Conservation (phyloP, 2,113 vertebrate genomes). For the Ameiurus melas region DNA sequence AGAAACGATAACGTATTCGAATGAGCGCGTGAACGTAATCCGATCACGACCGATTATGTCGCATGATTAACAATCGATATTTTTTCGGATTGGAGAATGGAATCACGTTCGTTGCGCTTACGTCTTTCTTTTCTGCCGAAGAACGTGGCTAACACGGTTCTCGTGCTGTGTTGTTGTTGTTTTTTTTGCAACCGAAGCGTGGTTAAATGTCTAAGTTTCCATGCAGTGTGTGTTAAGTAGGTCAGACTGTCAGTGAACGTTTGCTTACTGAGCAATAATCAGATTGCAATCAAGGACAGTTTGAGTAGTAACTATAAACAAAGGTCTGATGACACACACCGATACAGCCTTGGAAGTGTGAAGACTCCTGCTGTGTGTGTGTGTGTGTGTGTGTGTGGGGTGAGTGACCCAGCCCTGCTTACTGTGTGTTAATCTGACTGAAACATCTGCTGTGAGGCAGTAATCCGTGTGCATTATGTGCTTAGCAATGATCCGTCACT, state of each 20-base stretch:
- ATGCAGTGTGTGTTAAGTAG: background rate
- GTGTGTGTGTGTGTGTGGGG: constrained; percentile 25
- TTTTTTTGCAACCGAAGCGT: background rate
- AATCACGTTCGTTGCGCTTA: background rate
- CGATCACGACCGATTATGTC: background rate
- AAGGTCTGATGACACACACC: constrained; percentile 24
- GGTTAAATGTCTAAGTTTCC: background rate
- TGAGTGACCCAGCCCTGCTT: background rate
- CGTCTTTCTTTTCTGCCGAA: background rate
- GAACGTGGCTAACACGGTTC: background rate
- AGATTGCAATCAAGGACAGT: constrained; percentile 24
- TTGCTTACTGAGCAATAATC: constrained; percentile 20
- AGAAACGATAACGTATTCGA: background rate
- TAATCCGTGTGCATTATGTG: background rate
- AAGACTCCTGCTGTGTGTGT: background rate
- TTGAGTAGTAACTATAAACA: constrained; percentile 22
- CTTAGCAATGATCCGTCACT: background rate
- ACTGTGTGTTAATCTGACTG: constrained; percentile 26
- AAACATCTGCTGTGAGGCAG: constrained; percentile 37
- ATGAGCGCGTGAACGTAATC: background rate
- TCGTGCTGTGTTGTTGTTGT: background rate
- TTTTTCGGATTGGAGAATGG: background rate
- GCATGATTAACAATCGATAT: background rate
- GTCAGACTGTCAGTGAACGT: constrained; percentile 2
- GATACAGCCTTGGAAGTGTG: background rate